Evolutionary conservation across 2,113 vertebrate species (phyloP).

Genomic region (Microcebus lehilahytsara): DNA sequence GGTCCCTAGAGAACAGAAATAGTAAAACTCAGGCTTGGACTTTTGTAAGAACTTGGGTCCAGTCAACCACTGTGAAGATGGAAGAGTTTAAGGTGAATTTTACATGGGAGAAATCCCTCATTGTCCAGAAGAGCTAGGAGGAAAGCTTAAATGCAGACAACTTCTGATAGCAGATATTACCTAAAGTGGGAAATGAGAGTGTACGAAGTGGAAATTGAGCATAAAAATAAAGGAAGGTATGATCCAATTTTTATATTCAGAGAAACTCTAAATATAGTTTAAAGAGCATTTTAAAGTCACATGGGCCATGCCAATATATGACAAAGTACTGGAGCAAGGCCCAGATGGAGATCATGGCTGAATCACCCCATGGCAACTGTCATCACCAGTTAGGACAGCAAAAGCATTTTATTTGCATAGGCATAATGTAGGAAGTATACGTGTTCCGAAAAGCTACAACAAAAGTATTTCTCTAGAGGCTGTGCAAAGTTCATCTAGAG

Average conservation of each 20-base stretch:
- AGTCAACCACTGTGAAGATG: background rate
- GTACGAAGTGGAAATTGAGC: background rate
- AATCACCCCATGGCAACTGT: background rate
- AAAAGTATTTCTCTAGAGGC: background rate
- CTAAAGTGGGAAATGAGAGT: background rate
- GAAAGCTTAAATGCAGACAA: background rate
- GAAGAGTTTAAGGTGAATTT: background rate
- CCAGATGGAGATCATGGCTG: rapidly evolving
- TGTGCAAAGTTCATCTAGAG: background rate
- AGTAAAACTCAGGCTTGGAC: background rate
- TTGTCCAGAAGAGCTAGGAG: background rate
- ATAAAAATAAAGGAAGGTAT: background rate
- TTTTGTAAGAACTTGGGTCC: background rate
- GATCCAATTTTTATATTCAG: background rate
- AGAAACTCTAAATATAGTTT: background rate
- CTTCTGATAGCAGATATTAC: background rate
- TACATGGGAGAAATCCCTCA: background rate
- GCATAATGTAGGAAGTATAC: background rate
- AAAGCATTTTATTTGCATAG: background rate
- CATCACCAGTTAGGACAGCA: background rate
- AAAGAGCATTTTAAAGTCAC: background rate
- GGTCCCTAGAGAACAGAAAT: background rate
- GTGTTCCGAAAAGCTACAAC: background rate
- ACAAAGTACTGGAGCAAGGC: background rate
- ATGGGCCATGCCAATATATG: background rate